phyloP scores from a whole-genome alignment of 1,140 invertebrate genomes.

The Eulimnadia texana region DNA sequence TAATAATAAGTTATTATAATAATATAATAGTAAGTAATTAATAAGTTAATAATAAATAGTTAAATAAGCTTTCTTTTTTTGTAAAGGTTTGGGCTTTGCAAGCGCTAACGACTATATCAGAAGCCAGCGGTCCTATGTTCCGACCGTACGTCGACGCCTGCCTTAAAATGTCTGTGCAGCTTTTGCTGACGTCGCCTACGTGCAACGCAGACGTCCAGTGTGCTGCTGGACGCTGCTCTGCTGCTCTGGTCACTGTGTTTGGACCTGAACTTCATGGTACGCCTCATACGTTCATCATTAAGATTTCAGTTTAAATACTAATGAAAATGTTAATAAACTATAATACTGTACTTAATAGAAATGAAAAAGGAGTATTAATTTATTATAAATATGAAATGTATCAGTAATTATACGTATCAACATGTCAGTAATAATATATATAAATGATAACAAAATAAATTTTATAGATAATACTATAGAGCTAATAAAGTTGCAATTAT shows the following conservation, averaged over 20 bases:
- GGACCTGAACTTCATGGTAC: slow-evolving; percentile 89
- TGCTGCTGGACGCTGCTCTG: slow-evolving; percentile 83
- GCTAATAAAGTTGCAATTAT: too few relatives aligned
- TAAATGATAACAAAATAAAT: too few relatives aligned
- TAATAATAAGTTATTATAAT: too few relatives aligned
- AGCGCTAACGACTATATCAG: slow-evolving; percentile 85
- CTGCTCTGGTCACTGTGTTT: slow-evolving; percentile 89
- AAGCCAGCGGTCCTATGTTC: slow-evolving; percentile 97
- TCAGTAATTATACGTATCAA: too few relatives aligned
- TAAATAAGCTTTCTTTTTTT: background rate
- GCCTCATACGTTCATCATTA: background rate
- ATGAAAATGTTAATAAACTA: too few relatives aligned
- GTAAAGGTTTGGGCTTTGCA: slow-evolving; percentile 68
- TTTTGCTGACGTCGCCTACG: slow-evolving; percentile 75
- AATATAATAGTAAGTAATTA: background rate
- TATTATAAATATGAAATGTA: too few relatives aligned
- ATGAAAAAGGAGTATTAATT: too few relatives aligned
- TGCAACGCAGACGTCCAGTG: slow-evolving; percentile 84
- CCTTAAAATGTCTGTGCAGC: slow-evolving; percentile 69
- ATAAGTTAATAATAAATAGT: background rate
- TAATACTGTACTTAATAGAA: background rate
- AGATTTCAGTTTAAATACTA: background rate
- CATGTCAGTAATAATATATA: too few relatives aligned
- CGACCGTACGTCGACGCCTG: slow-evolving; percentile 90
- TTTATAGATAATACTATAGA: too few relatives aligned